These are phyloP conservation scores for Deilephila porcellus DNA, from an alignment of 2,888 invertebrate genomes.

Conservation along the genomic window DNA sequence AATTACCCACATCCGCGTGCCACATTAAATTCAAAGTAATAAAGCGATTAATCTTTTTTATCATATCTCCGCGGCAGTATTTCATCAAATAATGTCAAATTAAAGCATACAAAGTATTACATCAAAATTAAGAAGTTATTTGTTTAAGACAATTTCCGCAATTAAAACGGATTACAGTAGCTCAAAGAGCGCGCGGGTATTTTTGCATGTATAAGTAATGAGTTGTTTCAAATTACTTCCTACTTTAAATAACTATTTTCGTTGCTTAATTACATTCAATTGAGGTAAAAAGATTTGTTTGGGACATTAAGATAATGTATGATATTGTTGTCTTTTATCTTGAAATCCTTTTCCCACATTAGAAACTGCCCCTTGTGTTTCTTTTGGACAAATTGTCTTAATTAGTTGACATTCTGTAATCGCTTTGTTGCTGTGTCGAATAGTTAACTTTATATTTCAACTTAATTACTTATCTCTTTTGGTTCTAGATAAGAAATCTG, in stretches of 20 bases:
- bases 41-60: constrained; percentile 32
- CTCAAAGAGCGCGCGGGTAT: constrained; percentile 28
- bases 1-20: constrained; percentile 30
- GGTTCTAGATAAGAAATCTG: too few species aligned
- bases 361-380: constrained; percentile 1
- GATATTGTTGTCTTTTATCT: constrained; percentile 20
- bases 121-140: constrained; percentile 32
- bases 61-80: constrained; percentile 30
- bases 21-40: constrained; percentile 27
- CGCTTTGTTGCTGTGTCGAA: neutral
- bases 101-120: constrained; percentile 29
- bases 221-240: constrained; percentile 31
- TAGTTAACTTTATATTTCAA: neutral
- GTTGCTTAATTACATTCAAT: constrained; percentile 31
- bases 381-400: constrained; percentile 12
- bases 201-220: constrained; percentile 32
- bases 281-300: constrained; percentile 31
- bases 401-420: constrained; percentile 34
- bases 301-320: constrained; percentile 20
- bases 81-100: constrained; percentile 33
- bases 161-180: constrained; percentile 32
- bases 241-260: constrained; percentile 30
- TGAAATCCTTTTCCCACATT: constrained; percentile 25
- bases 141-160: constrained; percentile 36
- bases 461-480: neutral